phyloP scores from a whole-genome alignment of 1,140 invertebrate genomes.

The Phthorimaea operculella region DNA sequence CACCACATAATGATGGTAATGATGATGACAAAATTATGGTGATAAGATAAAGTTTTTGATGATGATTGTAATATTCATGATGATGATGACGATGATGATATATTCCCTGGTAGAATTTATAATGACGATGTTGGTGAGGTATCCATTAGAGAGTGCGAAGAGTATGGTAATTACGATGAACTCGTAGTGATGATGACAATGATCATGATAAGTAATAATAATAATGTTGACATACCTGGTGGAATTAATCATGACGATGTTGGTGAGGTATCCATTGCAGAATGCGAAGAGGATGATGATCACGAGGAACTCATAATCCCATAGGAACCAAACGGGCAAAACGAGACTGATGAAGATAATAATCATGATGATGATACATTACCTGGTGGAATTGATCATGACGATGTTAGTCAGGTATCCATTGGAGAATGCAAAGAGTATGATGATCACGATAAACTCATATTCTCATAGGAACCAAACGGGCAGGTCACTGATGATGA shows the following conservation, averaged over 20 bases:
- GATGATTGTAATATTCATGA: too few species aligned
- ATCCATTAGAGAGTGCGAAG: slow-evolving; percentile 90
- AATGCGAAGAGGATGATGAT: slow-evolving; percentile 84
- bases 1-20: too few species aligned
- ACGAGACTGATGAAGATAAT: too few species aligned
- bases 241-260: slow-evolving; percentile 85
- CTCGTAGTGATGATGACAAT: too few species aligned
- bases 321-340: slow-evolving; percentile 81
- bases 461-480: slow-evolving; percentile 84
- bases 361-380: slow-evolving; percentile 29
- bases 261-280: slow-evolving; percentile 91
- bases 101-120: slow-evolving; percentile 87
- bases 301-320: slow-evolving; percentile 85
- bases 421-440: slow-evolving; percentile 85
- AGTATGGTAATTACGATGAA: slow-evolving; percentile 86
- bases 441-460: slow-evolving; percentile 85
- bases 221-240: slow-evolving; percentile 73
- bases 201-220: too few species aligned
- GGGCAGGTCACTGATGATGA: slow-evolving; percentile 61
- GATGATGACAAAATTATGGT: too few species aligned
- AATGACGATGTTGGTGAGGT: slow-evolving; percentile 87
- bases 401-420: slow-evolving; percentile 90
- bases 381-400: slow-evolving; percentile 89
- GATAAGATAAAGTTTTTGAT: too few species aligned
- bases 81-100: too few species aligned